Evolutionary conservation across 2,797 vertebrate species (phyloP).

Genomic region (Amblyopsis hoosieri): DNA sequence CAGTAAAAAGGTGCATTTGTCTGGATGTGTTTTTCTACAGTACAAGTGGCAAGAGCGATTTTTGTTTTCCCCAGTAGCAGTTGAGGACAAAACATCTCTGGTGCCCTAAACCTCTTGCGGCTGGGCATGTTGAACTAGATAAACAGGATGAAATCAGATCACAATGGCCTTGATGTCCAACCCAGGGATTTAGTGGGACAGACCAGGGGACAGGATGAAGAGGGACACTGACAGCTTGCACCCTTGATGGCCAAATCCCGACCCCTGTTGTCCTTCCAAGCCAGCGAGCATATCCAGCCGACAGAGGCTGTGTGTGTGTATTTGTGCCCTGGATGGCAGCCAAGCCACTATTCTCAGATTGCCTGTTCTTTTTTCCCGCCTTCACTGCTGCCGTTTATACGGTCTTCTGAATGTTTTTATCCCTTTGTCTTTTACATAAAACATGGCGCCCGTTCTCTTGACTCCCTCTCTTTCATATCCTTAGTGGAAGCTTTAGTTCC

Average conservation of each 20-base stretch:
- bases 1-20: no score
- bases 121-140: conserved; percentile 56
- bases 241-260: conserved; percentile 76
- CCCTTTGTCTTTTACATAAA: conserved; percentile 33
- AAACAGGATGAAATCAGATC: conserved; percentile 69
- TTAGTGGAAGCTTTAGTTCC: conserved; percentile 16
- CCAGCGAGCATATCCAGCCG: conserved; percentile 67
- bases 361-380: conserved; percentile 24
- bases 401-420: conserved; percentile 2
- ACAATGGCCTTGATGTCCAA: conserved; percentile 70
- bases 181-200: conserved; percentile 58
- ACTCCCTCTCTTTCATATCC: conserved; percentile 16
- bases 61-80: conserved; percentile 11
- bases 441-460: conserved; percentile 8
- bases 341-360: conserved; percentile 27
- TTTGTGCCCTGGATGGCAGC: conserved; percentile 36
- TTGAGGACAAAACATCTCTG: conserved; percentile 15
- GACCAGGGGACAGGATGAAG: conserved; percentile 66
- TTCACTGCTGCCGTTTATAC: conserved; percentile 23
- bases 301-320: conserved; percentile 55
- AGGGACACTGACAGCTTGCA: conserved; percentile 76
- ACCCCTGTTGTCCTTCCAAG: conserved; percentile 82
- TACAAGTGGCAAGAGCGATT: conserved; percentile 17
- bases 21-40: conserved; percentile 1
- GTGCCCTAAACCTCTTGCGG: conserved; percentile 13